Evolutionary conservation across 1,140 invertebrate genomes (phyloP).

Genomic region (Anastatus disparis): DNA sequence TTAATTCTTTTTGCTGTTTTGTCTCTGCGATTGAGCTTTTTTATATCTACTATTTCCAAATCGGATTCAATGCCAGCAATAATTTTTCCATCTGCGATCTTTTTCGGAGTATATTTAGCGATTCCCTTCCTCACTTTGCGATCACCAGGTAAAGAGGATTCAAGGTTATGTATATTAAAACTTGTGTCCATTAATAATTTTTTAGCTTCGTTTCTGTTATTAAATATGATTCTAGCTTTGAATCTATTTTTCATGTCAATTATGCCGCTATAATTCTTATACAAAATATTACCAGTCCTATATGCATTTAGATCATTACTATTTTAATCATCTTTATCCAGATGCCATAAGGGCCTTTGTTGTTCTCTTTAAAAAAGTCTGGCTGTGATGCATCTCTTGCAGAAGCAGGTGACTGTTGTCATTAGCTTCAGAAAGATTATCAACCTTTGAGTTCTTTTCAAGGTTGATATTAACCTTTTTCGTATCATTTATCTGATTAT

Average conservation of each 20-base stretch:
- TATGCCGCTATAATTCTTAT: neutral
- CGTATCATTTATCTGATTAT: too few species aligned
- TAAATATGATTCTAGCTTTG: conserved; percentile 9
- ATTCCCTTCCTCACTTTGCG: too few species aligned
- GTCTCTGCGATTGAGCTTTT: too few species aligned
- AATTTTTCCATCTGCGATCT: too few species aligned
- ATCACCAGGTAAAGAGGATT: conserved; percentile 14
- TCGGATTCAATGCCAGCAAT: neutral
- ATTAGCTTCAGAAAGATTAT: too few species aligned
- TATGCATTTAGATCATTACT: conserved; percentile 23
- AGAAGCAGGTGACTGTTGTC: too few species aligned
- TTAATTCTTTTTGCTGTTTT: neutral
- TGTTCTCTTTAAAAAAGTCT: neutral
- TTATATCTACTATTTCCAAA: neutral
- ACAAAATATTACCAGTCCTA: conserved; percentile 16
- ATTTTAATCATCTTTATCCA: neutral
- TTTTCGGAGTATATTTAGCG: too few species aligned
- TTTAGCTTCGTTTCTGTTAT: conserved; percentile 1
- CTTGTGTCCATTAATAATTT: neutral
- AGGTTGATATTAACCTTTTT: too few species aligned
- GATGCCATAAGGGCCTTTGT: conserved; percentile 10
- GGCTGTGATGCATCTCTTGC: neutral
- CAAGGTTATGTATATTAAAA: neutral
- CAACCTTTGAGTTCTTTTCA: too few species aligned
- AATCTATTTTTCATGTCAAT: conserved; percentile 3